These are phyloP conservation scores for Brachionus paranguensis DNA, from an alignment of 1,140 invertebrate species.

Conservation along the genomic window DNA sequence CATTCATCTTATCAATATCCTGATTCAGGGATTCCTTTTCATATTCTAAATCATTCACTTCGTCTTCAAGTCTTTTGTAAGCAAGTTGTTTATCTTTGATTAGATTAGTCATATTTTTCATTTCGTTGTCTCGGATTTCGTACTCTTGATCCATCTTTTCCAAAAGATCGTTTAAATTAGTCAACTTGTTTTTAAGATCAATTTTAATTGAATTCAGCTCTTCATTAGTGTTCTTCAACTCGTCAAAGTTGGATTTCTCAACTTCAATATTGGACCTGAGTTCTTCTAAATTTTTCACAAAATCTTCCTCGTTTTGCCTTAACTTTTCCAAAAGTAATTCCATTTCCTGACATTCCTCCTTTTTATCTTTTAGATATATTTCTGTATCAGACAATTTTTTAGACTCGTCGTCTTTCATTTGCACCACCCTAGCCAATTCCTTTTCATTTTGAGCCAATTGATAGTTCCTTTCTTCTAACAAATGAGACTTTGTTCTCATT, in stretches of 20 bases:
- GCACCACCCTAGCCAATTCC: neutral
- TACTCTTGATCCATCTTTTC: neutral
- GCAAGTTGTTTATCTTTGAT: conserved; percentile 2
- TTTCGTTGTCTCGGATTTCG: neutral
- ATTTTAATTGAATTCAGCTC: neutral
- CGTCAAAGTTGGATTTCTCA: conserved; percentile 3
- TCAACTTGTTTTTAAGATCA: neutral
- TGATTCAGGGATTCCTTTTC: neutral
- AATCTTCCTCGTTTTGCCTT: neutral
- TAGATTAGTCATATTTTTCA: neutral
- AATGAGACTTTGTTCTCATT: neutral
- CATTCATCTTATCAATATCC: neutral
- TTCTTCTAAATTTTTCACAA: neutral
- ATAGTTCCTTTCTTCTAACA: neutral
- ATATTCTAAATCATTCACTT: neutral
- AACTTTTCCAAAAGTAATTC: neutral
- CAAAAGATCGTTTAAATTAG: neutral
- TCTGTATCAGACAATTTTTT: conserved; percentile 2
- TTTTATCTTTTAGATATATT: neutral
- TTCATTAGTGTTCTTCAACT: conserved; percentile 6
- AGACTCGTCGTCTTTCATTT: neutral
- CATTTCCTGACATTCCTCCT: neutral
- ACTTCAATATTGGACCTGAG: neutral
- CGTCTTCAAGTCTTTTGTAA: neutral
- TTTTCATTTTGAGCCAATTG: neutral